A percentile compares a stretch with the other conserved stretches of the same genome.
These are phyloP conservation scores for Ceriagrion tenellum DNA, from an alignment of 2,888 invertebrate genomes.

Conservation along the genomic window DNA sequence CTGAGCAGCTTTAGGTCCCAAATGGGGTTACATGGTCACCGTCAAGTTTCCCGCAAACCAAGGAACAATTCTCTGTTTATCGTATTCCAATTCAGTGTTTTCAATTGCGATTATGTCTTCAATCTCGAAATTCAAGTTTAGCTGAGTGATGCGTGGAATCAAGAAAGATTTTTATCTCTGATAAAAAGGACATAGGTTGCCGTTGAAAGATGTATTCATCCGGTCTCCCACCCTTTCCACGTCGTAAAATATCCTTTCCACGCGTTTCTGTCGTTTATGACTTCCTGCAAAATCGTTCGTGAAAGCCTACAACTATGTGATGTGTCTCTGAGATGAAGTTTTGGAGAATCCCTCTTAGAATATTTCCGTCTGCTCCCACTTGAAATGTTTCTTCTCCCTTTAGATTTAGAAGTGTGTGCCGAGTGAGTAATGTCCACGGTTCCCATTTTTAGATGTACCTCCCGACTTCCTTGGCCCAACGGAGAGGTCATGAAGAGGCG, in stretches of 20 bases:
- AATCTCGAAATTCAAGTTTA: no score
- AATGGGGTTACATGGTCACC: no score
- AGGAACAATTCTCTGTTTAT: no score
- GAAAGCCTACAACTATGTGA: background rate
- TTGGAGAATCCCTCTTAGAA: background rate
- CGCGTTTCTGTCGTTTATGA: background rate
- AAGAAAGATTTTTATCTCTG: no score
- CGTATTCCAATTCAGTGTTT: no score
- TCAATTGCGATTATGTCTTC: no score
- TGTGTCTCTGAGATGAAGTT: background rate
- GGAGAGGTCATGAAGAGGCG: background rate
- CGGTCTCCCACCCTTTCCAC: background rate
- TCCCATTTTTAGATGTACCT: conserved; percentile 26
- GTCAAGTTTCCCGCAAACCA: no score
- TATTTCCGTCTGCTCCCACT: background rate
- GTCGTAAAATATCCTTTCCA: background rate
- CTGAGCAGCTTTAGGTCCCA: no score
- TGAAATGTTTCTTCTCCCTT: background rate
- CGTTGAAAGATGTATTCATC: no score
- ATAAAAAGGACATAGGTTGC: no score
- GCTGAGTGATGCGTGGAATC: no score
- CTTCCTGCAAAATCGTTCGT: background rate
- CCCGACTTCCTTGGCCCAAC: background rate
- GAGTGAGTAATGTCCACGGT: background rate
- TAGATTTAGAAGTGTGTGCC: background rate